These are phyloP conservation scores for Peromyscus melanophrys DNA, from an alignment of 2,797 vertebrate species.

Conservation along the genomic window DNA sequence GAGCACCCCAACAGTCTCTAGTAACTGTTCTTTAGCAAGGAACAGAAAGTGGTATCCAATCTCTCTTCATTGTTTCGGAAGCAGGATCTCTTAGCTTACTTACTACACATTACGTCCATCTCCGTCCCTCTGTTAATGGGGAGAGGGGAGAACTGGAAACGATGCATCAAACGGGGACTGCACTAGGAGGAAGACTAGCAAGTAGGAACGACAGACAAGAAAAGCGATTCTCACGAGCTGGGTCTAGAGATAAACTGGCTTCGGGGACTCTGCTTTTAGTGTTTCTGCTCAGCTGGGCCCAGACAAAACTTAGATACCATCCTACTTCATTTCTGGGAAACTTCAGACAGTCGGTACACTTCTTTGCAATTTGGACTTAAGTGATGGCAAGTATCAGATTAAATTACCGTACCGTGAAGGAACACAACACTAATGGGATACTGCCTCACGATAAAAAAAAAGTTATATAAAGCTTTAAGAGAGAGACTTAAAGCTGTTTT, in stretches of 20 bases:
- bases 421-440: slow-evolving; percentile 50
- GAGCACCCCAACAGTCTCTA: background rate
- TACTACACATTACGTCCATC: background rate
- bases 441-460: slow-evolving; percentile 3
- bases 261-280: background rate
- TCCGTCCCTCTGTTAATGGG: background rate
- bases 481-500: slow-evolving; percentile 28
- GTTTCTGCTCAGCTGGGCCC: background rate
- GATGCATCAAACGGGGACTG: background rate
- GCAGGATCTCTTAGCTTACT: background rate
- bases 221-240: background rate
- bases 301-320: background rate
- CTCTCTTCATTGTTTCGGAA: slow-evolving; percentile 30
- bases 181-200: background rate
- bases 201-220: background rate
- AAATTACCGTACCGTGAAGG: slow-evolving; percentile 49
- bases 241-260: background rate
- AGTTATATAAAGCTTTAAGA: slow-evolving; percentile 1
- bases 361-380: slow-evolving; percentile 31
- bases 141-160: background rate
- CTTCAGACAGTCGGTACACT: background rate
- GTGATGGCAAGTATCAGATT: slow-evolving; percentile 48
- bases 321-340: background rate
- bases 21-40: background rate
- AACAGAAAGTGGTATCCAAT: slow-evolving; percentile 19